These are phyloP conservation scores for Nymphalis io DNA, from an alignment of 1,140 invertebrate species.

Conservation along the genomic window DNA sequence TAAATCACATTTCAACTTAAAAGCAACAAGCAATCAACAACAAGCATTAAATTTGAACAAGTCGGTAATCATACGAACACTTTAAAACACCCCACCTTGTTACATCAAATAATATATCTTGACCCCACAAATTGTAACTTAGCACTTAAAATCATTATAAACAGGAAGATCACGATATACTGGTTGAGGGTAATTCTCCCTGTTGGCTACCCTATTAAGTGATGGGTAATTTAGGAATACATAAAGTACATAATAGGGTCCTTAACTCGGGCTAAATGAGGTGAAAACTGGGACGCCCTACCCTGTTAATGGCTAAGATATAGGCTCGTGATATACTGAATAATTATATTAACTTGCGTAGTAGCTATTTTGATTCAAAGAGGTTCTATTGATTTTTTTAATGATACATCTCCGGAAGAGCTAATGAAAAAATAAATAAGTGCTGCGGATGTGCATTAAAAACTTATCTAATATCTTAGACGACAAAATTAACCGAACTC, in stretches of 20 bases:
- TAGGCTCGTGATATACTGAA: constrained; percentile 9
- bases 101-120: constrained; percentile 47
- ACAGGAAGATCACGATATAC: constrained; percentile 44
- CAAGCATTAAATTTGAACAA: constrained; percentile 73
- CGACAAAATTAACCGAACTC: no score
- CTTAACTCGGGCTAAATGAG: constrained; percentile 74
- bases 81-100: constrained; percentile 65
- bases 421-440: not conserved
- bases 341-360: constrained; percentile 2
- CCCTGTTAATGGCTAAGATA: constrained; percentile 37
- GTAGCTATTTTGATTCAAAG: not conserved
- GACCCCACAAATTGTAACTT: constrained; percentile 38
- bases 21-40: constrained; percentile 52
- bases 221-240: constrained; percentile 62
- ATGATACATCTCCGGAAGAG: not conserved
- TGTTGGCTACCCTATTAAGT: constrained; percentile 47
- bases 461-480: no score
- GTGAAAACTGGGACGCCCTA: constrained; percentile 64
- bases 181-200: constrained; percentile 52
- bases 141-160: constrained; percentile 5
- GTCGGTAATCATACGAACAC: constrained; percentile 71
- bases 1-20: constrained; percentile 43
- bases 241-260: constrained; percentile 80
- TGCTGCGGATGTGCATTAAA: not conserved
- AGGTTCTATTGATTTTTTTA: constrained; percentile 2